A percentile compares a stretch with the other conserved stretches of the same genome.
Conservation (phyloP, 2,888 invertebrate species). For the Acrobasis suavella region DNA sequence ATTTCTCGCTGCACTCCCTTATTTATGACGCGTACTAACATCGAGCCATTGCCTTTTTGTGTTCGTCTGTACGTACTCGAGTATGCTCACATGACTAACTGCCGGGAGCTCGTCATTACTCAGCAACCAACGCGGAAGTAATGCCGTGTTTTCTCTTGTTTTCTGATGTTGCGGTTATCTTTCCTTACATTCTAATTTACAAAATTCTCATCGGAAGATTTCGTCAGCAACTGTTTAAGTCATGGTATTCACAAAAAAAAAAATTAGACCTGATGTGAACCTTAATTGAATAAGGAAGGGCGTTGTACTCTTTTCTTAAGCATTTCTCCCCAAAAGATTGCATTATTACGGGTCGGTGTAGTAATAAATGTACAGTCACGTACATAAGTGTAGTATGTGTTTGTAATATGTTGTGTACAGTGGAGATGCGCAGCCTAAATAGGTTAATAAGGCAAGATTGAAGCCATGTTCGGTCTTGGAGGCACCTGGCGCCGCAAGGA, state of each 20-base stretch:
- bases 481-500: slow-evolving; percentile 3
- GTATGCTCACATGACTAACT: slow-evolving; percentile 9
- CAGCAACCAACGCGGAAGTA: not conserved
- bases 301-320: no score
- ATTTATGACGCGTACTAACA: slow-evolving; percentile 21
- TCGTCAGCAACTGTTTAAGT: no score
- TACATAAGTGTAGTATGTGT: not conserved
- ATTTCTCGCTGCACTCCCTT: slow-evolving; percentile 23
- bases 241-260: no score
- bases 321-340: no score
- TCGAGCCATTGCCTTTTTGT: slow-evolving; percentile 3
- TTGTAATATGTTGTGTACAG: not conserved
- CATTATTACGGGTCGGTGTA: no score
- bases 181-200: not conserved
- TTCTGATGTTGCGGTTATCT: not conserved
- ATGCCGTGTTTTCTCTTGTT: not conserved
- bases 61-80: slow-evolving; percentile 3
- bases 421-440: not conserved
- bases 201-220: not conserved
- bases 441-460: slow-evolving; percentile 11
- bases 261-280: no score
- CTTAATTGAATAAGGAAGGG: no score
- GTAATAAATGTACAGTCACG: not conserved
- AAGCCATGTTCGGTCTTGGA: not conserved
- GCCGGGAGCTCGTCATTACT: not conserved